Base-by-base conservation (phyloP, 1,140 invertebrate genomes). In the Aradophagus sp. region DNA sequence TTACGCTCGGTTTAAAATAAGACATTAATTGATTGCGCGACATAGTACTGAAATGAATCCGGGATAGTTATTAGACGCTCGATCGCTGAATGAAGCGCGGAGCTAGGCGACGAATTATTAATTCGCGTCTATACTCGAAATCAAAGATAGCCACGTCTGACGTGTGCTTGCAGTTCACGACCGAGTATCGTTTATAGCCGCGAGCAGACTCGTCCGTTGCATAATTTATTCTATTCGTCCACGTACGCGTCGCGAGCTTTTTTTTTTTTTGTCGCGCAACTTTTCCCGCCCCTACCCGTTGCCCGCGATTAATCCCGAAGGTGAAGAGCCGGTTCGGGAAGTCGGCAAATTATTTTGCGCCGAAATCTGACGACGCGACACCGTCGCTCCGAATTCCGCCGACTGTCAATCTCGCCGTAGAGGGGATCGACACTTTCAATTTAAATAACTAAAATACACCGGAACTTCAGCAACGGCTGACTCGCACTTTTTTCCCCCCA, bases 361-460 rank as follows among this genome's bases (percentile, higher is more conserved):
- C n/a, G n/a, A n/a, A n/a, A n/a, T n/a, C n/a, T n/a, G n/a, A n/a
- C n/a, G n/a, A n/a, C 65, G 42, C 42, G 62, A 73, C 53, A 69
- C 56, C 39, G 53, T 58, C 59, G 50, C 39, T 34, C 15, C 50
- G 34, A 35, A 47, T 65, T 23, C 23, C 48, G 23, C 12, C 23
- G 71, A 52, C 70, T 78, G 79, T 79, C 77, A 79, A 75, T 77
- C 72, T 55, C 23, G 32, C 14, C 31, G 74, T 71, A 39, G 68
- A 72, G 58, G 69, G 75, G 78, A 79, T 81, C 77, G 79, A 79
- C 74, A 79, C 77, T 77, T 79, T 73, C 79, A 81, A 81, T 81
- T 81, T 81, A 81, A 81, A 79, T 79, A 81, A 79, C 77, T 75
- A 78, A 81, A 81, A 72, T 77, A 79, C 73, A 78, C 29, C 47